These are phyloP conservation scores for Brenthis daphne DNA, from an alignment of 2,888 invertebrate species.

Conservation along the genomic window DNA sequence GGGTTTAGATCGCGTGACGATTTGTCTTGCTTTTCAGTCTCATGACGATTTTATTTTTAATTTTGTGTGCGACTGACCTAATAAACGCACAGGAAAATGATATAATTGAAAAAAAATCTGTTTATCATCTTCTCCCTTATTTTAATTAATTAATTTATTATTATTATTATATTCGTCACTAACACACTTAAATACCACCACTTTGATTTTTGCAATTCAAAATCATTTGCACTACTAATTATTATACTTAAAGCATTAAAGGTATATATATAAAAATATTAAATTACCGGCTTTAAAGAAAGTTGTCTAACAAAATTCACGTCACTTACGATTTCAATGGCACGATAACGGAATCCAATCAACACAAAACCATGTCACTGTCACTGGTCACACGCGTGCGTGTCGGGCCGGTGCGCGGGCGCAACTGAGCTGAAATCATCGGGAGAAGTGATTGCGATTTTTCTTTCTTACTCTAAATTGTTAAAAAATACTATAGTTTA, in stretches of 20 bases:
- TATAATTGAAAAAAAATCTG: constrained; percentile 9
- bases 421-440: constrained; percentile 49
- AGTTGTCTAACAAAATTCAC: constrained; percentile 28
- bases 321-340: constrained; percentile 66
- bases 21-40: constrained; percentile 42
- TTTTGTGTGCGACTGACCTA: constrained; percentile 37
- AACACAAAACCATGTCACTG: constrained; percentile 77
- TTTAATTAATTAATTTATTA: too few relatives aligned
- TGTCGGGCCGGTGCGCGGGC: constrained; percentile 53
- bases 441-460: constrained; percentile 40
- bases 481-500: constrained; percentile 14
- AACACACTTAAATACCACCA: background rate
- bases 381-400: constrained; percentile 62
- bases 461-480: constrained; percentile 35
- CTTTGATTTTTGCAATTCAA: background rate
- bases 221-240: background rate
- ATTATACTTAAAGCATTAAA: background rate
- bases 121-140: constrained; percentile 6
- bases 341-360: constrained; percentile 73
- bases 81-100: constrained; percentile 2
- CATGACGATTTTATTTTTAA: constrained; percentile 34
- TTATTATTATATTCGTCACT: background rate
- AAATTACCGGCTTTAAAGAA: constrained; percentile 12
- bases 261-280: background rate
- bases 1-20: constrained; percentile 64